Percentiles rank a stretch among this genome's conserved stretches.
These are phyloP conservation scores for Valencia hispanica DNA, from an alignment of 2,797 vertebrate species.

Conservation along the genomic window DNA sequence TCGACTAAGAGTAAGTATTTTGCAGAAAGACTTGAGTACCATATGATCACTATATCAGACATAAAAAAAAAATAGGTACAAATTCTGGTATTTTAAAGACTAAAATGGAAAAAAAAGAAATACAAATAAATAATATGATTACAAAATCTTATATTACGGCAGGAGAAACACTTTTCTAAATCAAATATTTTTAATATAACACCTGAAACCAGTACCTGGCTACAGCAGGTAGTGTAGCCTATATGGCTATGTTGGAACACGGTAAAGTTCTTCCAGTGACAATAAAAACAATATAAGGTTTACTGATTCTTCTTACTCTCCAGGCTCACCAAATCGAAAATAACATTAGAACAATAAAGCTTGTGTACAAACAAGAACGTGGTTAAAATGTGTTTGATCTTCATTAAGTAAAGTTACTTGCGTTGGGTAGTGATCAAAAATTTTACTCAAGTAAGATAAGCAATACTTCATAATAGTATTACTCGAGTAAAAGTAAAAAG, in stretches of 20 bases:
- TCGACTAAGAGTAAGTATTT: neutral
- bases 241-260: neutral
- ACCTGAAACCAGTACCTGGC: neutral
- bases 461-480: neutral
- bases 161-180: neutral
- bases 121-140: neutral
- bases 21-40: neutral
- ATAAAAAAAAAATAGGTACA: neutral
- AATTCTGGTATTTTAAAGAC: neutral
- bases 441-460: neutral
- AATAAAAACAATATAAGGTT: neutral
- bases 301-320: neutral
- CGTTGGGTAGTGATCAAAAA: neutral
- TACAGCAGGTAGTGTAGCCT: neutral
- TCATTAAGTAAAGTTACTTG: no score
- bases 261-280: neutral
- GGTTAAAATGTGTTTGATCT: neutral
- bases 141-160: neutral
- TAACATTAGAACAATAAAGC: neutral
- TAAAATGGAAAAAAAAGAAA: neutral
- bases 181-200: neutral
- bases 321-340: neutral
- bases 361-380: neutral
- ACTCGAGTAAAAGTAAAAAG: neutral
- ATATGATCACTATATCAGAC: neutral